phyloP scores from a whole-genome alignment of 2,888 invertebrate genomes.

The Steinernema scapterisci region DNA sequence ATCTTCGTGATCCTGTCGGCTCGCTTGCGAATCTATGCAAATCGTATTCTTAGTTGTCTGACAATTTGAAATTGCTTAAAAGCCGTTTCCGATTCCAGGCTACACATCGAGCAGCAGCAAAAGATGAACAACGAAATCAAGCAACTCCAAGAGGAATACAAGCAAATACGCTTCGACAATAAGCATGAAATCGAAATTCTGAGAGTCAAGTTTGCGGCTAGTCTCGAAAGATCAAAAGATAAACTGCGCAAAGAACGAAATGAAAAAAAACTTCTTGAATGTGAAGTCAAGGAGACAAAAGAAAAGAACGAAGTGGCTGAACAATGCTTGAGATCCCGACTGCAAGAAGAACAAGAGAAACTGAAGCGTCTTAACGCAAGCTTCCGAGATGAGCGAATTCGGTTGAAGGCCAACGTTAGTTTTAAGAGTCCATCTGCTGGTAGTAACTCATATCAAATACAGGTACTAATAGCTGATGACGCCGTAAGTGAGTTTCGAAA shows the following conservation, averaged over 20 bases:
- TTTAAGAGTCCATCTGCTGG: no score
- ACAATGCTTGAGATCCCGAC: not conserved
- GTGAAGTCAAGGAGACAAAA: not conserved
- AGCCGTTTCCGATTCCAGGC: not conserved
- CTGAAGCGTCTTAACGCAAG: not conserved
- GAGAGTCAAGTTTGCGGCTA: not conserved
- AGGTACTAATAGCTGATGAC: not conserved
- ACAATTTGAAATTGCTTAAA: no score
- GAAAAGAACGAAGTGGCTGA: not conserved
- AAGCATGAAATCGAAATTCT: not conserved
- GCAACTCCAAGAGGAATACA: conserved; percentile 11
- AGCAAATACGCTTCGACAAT: not conserved
- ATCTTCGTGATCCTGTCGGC: no score
- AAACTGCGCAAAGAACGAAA: not conserved
- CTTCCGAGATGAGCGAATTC: not conserved
- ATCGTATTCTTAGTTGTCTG: no score
- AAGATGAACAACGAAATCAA: conserved; percentile 4
- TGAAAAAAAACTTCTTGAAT: not conserved
- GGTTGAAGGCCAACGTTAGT: not conserved
- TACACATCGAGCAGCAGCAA: conserved; percentile 3
- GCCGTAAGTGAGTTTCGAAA: not conserved
- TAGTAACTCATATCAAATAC: no score
- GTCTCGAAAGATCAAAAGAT: not conserved
- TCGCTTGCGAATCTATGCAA: no score
- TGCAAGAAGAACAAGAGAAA: not conserved